These are phyloP conservation scores for Crypturellus undulatus DNA, from an alignment of 2,113 vertebrate species.

Conservation along the genomic window DNA sequence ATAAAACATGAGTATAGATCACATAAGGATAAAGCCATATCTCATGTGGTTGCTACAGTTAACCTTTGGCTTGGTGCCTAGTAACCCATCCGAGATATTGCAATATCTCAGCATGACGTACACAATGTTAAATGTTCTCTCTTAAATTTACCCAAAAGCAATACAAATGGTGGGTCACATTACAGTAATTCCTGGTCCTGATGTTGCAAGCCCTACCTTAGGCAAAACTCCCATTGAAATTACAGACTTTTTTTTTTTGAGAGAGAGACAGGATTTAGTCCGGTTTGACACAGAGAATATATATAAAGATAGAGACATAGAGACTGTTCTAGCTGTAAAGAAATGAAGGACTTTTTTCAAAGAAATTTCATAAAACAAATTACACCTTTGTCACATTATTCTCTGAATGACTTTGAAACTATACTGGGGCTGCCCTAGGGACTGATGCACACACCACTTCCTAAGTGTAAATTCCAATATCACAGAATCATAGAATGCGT, in stretches of 20 bases:
- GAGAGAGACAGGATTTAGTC: not conserved
- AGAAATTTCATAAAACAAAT: not conserved
- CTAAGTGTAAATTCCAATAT: not conserved
- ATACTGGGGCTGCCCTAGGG: not conserved
- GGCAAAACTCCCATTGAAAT: constrained; percentile 65
- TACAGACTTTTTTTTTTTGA: not conserved
- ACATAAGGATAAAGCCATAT: constrained; percentile 67
- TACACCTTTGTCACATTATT: not conserved
- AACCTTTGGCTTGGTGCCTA: constrained; percentile 72
- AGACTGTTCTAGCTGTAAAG: not conserved
- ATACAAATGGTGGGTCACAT: constrained; percentile 74
- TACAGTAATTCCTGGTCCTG: constrained; percentile 71
- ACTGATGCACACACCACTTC: not conserved
- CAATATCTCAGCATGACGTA: constrained; percentile 72
- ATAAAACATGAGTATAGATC: constrained; percentile 14
- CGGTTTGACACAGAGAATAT: not conserved
- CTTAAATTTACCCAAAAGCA: constrained; percentile 70
- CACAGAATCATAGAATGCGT: too few relatives aligned
- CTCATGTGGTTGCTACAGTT: constrained; percentile 67
- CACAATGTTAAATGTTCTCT: constrained; percentile 68
- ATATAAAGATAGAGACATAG: not conserved
- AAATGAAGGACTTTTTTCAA: constrained; percentile 25
- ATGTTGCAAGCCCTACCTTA: constrained; percentile 61
- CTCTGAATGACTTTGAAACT: not conserved
- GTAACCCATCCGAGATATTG: constrained; percentile 73